Conservation (phyloP, 2,888 invertebrate species). For the Acrobasis suavella region DNA sequence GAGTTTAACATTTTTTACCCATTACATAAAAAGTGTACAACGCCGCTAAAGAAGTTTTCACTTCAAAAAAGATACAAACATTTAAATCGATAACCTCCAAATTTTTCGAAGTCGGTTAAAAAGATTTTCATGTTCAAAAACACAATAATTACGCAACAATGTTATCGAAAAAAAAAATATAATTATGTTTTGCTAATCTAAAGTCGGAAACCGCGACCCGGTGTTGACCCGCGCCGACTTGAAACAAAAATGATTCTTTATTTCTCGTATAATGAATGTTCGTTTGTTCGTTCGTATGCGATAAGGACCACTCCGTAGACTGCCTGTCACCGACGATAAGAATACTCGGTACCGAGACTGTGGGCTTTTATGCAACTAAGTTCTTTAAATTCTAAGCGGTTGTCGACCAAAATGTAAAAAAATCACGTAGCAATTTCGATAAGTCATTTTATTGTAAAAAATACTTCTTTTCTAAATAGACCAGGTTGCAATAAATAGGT, state of each 20-base stretch:
- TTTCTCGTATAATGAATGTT: conserved; percentile 38
- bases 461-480: too few species aligned
- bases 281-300: conserved; percentile 49
- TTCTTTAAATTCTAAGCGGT: neutral
- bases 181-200: conserved; percentile 47
- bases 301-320: conserved; percentile 63
- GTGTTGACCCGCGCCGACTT: conserved; percentile 50
- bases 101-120: too few species aligned
- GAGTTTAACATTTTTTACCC: too few species aligned
- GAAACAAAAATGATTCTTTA: conserved; percentile 65
- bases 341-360: conserved; percentile 22
- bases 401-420: neutral
- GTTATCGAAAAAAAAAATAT: conserved; percentile 54
- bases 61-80: too few species aligned
- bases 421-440: neutral
- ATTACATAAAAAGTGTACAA: too few species aligned
- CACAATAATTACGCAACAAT: conserved; percentile 60
- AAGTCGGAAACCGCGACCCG: conserved; percentile 67
- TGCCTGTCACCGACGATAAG: conserved; percentile 74
- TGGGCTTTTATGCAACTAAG: conserved; percentile 1
- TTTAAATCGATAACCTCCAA: too few species aligned
- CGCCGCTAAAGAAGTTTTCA: too few species aligned
- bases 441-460: too few species aligned
- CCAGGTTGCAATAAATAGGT: too few species aligned
- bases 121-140: conserved; percentile 41